These are phyloP conservation scores for Euleptes europaea DNA, from an alignment of 2,113 vertebrate genomes.

Conservation along the genomic window DNA sequence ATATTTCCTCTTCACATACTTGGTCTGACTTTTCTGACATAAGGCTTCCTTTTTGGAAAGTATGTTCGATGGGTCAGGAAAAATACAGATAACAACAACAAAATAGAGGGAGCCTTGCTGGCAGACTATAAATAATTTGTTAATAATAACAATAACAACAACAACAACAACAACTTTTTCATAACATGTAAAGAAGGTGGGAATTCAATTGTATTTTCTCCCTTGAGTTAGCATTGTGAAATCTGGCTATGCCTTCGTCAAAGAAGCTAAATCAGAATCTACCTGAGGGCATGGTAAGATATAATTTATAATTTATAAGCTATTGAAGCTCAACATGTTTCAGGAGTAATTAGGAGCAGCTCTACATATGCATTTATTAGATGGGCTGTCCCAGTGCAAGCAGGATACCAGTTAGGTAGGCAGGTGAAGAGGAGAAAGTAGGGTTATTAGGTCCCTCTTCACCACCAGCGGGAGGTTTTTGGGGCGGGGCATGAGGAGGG, in stretches of 20 bases:
- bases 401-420: not conserved
- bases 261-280: not conserved
- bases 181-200: not conserved
- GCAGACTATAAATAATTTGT: not conserved
- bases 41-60: fast-evolving
- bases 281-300: not conserved
- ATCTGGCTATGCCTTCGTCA: not conserved
- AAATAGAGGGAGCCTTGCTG: too few relatives aligned
- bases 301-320: not conserved
- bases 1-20: not conserved
- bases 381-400: not conserved
- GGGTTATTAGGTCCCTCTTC: too few relatives aligned
- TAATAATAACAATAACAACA: too few relatives aligned
- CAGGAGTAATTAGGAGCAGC: not conserved
- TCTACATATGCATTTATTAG: not conserved
- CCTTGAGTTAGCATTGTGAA: not conserved
- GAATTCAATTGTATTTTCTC: not conserved
- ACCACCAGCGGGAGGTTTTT: too few relatives aligned
- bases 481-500: too few relatives aligned
- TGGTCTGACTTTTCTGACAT: not conserved
- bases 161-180: too few relatives aligned
- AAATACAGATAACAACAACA: not conserved
- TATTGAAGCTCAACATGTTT: not conserved
- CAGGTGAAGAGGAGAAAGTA: not conserved
- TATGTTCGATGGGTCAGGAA: too few relatives aligned